Conservation (phyloP, 2,113 vertebrate genomes). For the Colistium nudipinnis region DNA sequence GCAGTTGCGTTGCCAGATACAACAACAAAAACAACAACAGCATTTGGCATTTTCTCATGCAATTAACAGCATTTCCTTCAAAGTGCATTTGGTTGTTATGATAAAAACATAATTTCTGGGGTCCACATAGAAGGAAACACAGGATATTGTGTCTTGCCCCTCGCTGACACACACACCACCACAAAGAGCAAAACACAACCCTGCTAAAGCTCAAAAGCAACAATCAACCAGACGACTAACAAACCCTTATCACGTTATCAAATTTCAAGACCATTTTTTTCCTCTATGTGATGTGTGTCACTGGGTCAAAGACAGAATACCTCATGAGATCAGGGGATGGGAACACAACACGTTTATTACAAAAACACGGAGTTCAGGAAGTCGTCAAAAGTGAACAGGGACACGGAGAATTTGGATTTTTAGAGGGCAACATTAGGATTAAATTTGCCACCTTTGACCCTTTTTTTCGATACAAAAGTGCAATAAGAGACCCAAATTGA, state of each 20-base stretch:
- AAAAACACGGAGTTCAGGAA: constrained; percentile 50
- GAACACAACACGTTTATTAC: constrained; percentile 51
- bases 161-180: constrained; percentile 49
- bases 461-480: constrained; percentile 37
- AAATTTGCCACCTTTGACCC: not conserved
- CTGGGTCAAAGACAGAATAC: constrained; percentile 59
- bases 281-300: constrained; percentile 43
- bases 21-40: not conserved
- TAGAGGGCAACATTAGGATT: not conserved
- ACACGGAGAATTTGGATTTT: not conserved
- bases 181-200: constrained; percentile 41
- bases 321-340: constrained; percentile 19
- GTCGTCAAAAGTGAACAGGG: constrained; percentile 39
- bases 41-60: not conserved
- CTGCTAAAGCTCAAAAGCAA: not conserved
- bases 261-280: not conserved
- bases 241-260: no score
- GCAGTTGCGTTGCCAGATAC: not conserved
- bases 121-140: not conserved
- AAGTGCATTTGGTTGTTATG: no score
- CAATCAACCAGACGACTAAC: no score
- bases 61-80: not conserved
- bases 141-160: constrained; percentile 40
- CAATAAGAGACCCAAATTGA: constrained; percentile 47
- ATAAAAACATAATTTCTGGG: not conserved